Evolutionary conservation across 2,113 vertebrate species (phyloP), one percentile per base, ranked within the genome.

Genomic region (Elaphurus davidianus): DNA sequence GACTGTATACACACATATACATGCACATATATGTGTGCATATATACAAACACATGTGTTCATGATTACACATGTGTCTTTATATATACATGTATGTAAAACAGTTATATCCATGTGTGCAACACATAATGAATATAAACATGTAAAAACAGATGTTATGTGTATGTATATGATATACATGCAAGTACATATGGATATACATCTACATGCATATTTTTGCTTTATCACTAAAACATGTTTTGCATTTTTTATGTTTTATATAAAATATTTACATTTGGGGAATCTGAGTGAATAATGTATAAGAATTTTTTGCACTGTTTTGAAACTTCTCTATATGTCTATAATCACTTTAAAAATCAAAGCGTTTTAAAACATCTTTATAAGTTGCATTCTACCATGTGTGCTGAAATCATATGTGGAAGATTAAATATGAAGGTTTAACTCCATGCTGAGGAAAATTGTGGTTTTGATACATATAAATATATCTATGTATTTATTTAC

Each of bases 11-110:
- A 6, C 14, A 13, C 2, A 25, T 11, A 45, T 50, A 4, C 17
- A 43, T 4, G 5, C 23, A 23, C 47, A 45, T 7, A 3, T 6
- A 23, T 2, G 3, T 45, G 11, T 60, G 19, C 8, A n/a, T 23
- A 47, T 23, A 60, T 5, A 57, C 8, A 36, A 9, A 40, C 5
- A 1, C 3, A 0, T 0, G 2, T 12, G 30, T 12, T 52, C 47
- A n/a, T 12, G 50, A 25, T 25, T 9, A 6, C 1, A 8, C 5
- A 27, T 15, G 11, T n/a, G 8, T 27, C 12, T 84, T 36, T 6
- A 23, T 40, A 9, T 28, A 12, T 30, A 28, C 36, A 14, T n/a
- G 15, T 2, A 12, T 47, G 27, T 21, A 81, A 81, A 6, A 12
- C 0, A 2, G 15, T 6, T 59, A 2, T 19, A 4, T 43, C 36